Evolutionary conservation across 1,140 invertebrate genomes (phyloP), one percentile per base, ranked within the genome.

Genomic region (Capitella teleta): DNA sequence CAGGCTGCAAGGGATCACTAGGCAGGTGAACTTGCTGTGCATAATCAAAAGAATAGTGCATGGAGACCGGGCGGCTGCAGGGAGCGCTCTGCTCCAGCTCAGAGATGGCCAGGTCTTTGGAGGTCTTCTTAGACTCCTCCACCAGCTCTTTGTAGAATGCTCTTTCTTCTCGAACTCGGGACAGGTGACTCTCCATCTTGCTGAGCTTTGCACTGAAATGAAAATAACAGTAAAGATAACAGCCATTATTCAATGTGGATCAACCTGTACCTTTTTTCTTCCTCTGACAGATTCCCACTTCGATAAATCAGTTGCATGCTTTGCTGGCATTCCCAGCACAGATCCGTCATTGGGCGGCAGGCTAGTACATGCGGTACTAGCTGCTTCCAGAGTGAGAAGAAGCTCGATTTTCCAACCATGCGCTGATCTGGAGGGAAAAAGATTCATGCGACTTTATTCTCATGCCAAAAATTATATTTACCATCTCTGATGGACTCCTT

Each of bases 261-360:
- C n/a, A n/a, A n/a, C n/a, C n/a, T n/a, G 14, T 45, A 38, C 34
- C 30, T 21, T 44, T 59, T 59, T 16, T 40, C 49, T 18, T 32
- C 49, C n/a, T 54, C 46, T 5, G 23, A n/a, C 26, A 46, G n/a
- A 37, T 51, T 52, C 4, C 47, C 46, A 32, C 45, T 45, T 16
- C 44, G 37, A 23, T 48, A 54, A 18, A 61, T 48, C 16, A 34
- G 24, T 10, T 32, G 34, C 34, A 46, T 50, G 45, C 55, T 60
- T n/a, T 48, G n/a, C 40, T 58, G 55, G 45, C 55, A 59, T 23
- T 24, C 40, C 49, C 54, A 57, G 42, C 59, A 61, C 0, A 58
- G 42, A 43, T 61, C 52, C 3, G 57, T 53, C 38, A 55, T 54
- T 25, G 56, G 58, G 28, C 47, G 51, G 12, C 40, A 36, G 6